Evolutionary conservation across 2,113 vertebrate genomes (phyloP).

Genomic region (Cariama cristata): DNA sequence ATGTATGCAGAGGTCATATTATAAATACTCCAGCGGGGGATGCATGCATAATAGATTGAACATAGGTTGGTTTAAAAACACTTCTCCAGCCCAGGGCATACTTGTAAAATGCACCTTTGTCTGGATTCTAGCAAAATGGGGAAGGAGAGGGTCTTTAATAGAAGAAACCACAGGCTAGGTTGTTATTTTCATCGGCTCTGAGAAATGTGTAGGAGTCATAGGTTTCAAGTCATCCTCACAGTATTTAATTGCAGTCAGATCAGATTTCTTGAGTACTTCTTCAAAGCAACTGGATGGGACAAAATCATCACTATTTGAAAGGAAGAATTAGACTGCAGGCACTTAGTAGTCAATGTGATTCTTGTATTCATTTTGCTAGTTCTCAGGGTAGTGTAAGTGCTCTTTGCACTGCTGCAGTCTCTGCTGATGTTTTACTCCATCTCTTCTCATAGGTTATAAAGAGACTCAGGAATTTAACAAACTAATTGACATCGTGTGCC

Average conservation of each 20-base stretch:
- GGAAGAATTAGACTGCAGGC: not conserved
- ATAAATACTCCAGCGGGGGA: not conserved
- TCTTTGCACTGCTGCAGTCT: slow-evolving; percentile 15
- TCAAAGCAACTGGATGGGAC: not conserved
- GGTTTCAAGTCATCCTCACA: not conserved
- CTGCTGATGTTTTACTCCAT: not conserved
- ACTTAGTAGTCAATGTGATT: not conserved
- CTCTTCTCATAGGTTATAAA: not conserved
- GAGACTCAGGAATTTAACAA: not conserved
- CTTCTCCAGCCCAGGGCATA: not conserved
- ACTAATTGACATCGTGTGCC: not conserved
- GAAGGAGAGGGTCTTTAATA: not conserved
- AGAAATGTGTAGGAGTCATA: not conserved
- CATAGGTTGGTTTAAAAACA: not conserved
- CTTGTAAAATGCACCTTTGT: not conserved
- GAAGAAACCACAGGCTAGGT: not conserved
- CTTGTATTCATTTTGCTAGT: not conserved
- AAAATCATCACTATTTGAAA: not conserved
- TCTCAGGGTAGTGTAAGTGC: not conserved
- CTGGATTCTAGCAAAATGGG: not conserved
- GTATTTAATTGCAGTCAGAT: not conserved
- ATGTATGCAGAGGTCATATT: slow-evolving; percentile 9
- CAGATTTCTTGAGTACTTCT: not conserved
- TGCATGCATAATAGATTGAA: not conserved
- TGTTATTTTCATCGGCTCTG: not conserved